Base-by-base conservation (phyloP, 1,140 invertebrate genomes). In the Ruditapes philippinarum region DNA sequence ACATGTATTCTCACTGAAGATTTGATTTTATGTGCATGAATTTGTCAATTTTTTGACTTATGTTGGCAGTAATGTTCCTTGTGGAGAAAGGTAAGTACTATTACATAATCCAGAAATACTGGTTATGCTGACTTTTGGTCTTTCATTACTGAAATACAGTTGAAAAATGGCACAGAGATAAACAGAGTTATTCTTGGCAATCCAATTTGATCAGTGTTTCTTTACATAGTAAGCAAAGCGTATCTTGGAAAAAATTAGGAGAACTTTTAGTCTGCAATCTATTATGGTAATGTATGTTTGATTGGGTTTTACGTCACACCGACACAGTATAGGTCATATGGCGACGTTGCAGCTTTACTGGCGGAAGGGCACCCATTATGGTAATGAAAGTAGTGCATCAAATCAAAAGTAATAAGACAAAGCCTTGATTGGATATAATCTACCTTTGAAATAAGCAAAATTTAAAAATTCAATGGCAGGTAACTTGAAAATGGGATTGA, bases 1-100 rank as follows among this genome's bases (percentile, higher is more conserved):
- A 57, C 51, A 57, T 57, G 51, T 57, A n/a, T 57, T 57, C 51
- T 57, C 51, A 57, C 51, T 57, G 19, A 57, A 57, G 51, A 57
- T 57, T 57, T 57, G 51, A 57, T 57, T 57, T 57, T 57, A 57
- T 57, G 51, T 57, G 51, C 51, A 57, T 57, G 51, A 57, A 57
- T 57, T 57, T 57, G 51, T 57, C 51, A 57, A 19, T n/a, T n/a
- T 57, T 57, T 19, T 22, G 51, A 57, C 51, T 57, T 57, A 57
- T 22, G 51, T 57, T 57, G 51, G 51, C 51, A 57, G 51, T 57
- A 57, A 57, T 57, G 51, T 57, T 57, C 51, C 51, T 57, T 57
- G 51, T 57, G 51, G 51, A 57, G 51, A 57, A 57, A 57, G 51
- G 51, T 57, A 22, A 57, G 51, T 57, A 57, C 51, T 14, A 57